phyloP scores from a whole-genome alignment of 1,140 invertebrate species.

The Chrysoperla carnea region DNA sequence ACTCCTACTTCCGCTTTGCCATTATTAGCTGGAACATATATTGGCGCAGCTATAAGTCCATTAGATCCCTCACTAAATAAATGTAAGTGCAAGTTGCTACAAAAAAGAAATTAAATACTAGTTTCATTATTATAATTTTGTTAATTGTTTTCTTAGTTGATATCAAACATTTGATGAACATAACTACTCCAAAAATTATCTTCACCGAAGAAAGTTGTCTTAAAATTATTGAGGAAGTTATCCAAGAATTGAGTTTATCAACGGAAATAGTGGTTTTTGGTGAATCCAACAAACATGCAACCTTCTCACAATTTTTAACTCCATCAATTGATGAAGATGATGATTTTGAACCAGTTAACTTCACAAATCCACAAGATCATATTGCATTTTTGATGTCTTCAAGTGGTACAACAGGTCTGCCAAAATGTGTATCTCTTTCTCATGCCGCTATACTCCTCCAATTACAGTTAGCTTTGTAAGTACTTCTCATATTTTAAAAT shows the following conservation, averaged over 20 bases:
- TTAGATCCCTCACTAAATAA: slow-evolving; percentile 1
- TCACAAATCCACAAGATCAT: neutral
- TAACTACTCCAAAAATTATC: slow-evolving; percentile 1
- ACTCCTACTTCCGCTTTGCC: neutral
- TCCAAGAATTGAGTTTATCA: neutral
- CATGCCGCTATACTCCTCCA: slow-evolving; percentile 20
- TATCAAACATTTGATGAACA: neutral
- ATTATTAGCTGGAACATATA: neutral
- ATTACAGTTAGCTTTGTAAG: neutral
- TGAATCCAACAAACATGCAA: neutral
- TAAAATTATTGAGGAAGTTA: neutral
- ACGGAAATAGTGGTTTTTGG: slow-evolving; percentile 3
- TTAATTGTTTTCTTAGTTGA: neutral
- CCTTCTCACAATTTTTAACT: neutral
- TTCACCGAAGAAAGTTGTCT: neutral
- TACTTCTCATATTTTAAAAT: no score
- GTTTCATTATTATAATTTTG: no score
- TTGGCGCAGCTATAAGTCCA: neutral
- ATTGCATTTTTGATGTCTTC: slow-evolving; percentile 24
- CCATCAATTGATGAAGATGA: neutral
- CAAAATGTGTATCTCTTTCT: slow-evolving; percentile 53
- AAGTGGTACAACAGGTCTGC: slow-evolving; percentile 55
- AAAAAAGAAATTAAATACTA: no score
- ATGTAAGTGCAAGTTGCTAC: neutral
- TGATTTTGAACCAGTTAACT: neutral